Evolutionary conservation across 1,140 invertebrate genomes (phyloP), one percentile per base, ranked within the genome.

Genomic region (Drosophila navojoa): DNA sequence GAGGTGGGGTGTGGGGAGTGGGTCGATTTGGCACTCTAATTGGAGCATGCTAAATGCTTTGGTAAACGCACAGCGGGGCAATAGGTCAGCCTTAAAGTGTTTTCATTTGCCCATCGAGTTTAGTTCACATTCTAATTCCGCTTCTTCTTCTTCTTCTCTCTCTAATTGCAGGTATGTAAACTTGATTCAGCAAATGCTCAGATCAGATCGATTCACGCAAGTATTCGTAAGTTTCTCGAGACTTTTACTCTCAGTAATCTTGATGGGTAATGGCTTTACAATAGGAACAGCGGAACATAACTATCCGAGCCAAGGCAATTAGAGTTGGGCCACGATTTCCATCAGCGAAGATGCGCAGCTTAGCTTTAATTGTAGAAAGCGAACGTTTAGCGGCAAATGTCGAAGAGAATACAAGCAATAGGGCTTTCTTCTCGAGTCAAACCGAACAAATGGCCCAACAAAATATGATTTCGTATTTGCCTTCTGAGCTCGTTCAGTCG

Each of bases 361-460:
- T 86, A 54, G 19, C 42, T 71, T 71, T 81, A 85, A 85, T 79
- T 80, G 77, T 89, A 79, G 84, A 89, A 87, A 89, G 84, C 61
- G 42, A 50, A 59, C 32, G 19, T 19, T 9, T 16, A 47, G 47
- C 52, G 11, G 6, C 44, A 44, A 16, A 35, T 16, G 54, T 59
- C 42, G 40, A 71, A 87, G 76, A 89, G 82, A 89, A 72, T 74
- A 74, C 77, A 77, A 89, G 79, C 77, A 89, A 90, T 89, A 90
- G 89, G 84, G 72, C 29, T 73, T 71, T 76, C 5, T 29, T 29
- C 5, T 29, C 27, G 50, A 38, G 32, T 59, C 44, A 38, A 44
- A 63, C 16, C 40, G 42, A 67, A 16, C 63, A 35, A 50, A 50
- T 35, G 22, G 45, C 19, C 27, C 16, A 64, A 68, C 60, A 64